These are phyloP conservation scores for Brachyalestes nurse DNA, from an alignment of 2,797 vertebrate genomes.

Conservation along the genomic window DNA sequence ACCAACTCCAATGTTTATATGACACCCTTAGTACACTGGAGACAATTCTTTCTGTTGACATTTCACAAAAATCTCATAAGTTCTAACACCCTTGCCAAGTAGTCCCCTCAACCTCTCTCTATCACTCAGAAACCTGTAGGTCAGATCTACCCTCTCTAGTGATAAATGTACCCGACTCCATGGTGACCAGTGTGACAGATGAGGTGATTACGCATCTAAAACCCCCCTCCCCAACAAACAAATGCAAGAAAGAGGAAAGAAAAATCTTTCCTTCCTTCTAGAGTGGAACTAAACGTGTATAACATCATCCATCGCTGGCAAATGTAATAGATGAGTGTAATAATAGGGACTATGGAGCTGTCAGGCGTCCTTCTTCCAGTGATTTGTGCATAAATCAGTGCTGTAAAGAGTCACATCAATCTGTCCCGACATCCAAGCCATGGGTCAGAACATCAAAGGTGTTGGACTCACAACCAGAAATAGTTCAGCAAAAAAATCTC, in stretches of 20 bases:
- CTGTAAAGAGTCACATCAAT: neutral
- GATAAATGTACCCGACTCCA: slow-evolving; percentile 48
- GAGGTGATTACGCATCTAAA: slow-evolving; percentile 54
- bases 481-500: too few relatives aligned
- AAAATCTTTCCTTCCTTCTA: slow-evolving; percentile 20
- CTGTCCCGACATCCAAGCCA: neutral
- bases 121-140: neutral
- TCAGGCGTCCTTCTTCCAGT: slow-evolving; percentile 28
- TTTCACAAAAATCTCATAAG: neutral
- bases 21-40: neutral
- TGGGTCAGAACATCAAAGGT: neutral
- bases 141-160: slow-evolving; percentile 20
- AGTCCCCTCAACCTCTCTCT: slow-evolving; percentile 2
- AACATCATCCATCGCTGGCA: slow-evolving; percentile 24
- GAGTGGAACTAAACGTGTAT: slow-evolving; percentile 27
- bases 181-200: slow-evolving; percentile 53
- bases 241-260: slow-evolving; percentile 8
- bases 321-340: slow-evolving; percentile 56
- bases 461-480: too few relatives aligned
- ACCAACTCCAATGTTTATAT: neutral
- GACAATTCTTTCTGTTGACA: neutral
- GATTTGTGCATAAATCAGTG: slow-evolving; percentile 34
- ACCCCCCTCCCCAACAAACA: slow-evolving; percentile 17
- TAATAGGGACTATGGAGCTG: slow-evolving; percentile 26
- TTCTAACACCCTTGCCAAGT: slow-evolving; percentile 8